Evolutionary conservation across 2,113 vertebrate species (phyloP).

Genomic region (Maccullochella peelii): DNA sequence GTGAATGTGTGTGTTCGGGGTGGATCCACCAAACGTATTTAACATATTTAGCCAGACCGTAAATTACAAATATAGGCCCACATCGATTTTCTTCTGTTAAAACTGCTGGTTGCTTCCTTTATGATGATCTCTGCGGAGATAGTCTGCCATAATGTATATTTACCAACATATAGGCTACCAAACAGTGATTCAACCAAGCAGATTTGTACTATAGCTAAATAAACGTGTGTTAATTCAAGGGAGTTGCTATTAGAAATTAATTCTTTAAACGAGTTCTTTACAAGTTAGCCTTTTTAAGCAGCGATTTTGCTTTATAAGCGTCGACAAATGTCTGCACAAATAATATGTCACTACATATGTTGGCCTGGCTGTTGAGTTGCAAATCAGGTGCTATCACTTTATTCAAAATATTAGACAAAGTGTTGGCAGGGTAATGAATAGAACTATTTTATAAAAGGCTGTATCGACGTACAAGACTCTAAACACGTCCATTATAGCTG

Average conservation of each 20-base stretch:
- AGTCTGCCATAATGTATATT: not conserved
- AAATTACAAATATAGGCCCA: not conserved
- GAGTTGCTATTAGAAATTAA: not conserved
- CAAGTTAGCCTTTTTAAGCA: not conserved
- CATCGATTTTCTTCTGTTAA: not conserved
- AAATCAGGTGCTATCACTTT: not conserved
- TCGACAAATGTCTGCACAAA: not conserved
- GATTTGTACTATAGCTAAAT: not conserved
- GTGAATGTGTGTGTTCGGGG: not conserved
- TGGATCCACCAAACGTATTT: not conserved
- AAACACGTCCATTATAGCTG: not conserved
- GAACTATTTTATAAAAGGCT: not conserved
- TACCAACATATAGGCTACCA: not conserved
- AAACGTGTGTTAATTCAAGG: not conserved
- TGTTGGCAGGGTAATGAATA: not conserved
- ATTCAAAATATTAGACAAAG: not conserved
- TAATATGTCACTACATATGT: not conserved
- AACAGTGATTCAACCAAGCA: not conserved
- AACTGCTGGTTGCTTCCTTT: not conserved
- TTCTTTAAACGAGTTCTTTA: too few relatives aligned
- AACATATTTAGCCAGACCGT: not conserved
- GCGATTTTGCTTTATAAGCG: not conserved
- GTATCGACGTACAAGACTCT: not conserved
- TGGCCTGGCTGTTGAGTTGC: not conserved
- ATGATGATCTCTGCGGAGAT: not conserved